phyloP scores from a whole-genome alignment of 2,113 vertebrate genomes.

The Notothenia rossii region DNA sequence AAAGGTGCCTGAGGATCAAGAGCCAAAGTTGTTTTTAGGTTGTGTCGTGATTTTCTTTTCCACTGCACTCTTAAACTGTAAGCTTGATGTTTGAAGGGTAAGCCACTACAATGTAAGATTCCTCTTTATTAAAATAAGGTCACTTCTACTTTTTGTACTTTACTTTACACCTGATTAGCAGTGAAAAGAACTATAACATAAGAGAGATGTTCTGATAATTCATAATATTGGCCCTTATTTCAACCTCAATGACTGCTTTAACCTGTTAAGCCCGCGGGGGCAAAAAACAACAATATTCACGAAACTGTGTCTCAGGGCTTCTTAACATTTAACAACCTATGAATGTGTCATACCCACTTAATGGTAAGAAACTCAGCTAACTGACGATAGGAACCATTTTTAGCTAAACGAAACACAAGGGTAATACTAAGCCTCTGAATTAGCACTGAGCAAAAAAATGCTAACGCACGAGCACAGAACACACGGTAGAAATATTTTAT shows the following conservation, averaged over 20 bases:
- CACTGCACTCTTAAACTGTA: not conserved
- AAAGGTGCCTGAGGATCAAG: conserved; percentile 26
- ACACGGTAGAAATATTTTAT: no score
- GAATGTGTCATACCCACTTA: no score
- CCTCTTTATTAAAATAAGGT: not conserved
- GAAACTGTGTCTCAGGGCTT: no score
- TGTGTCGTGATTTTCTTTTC: conserved; percentile 6
- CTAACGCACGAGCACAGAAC: no score
- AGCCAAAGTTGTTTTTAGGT: conserved; percentile 48
- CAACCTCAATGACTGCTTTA: not conserved
- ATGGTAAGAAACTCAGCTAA: no score
- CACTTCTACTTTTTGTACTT: not conserved
- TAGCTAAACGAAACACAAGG: no score
- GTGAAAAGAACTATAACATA: not conserved
- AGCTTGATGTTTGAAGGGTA: not conserved
- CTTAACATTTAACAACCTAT: no score
- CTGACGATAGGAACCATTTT: no score
- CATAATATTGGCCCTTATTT: not conserved
- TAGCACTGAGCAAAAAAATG: no score
- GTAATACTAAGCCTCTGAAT: no score
- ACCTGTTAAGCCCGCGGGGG: not conserved
- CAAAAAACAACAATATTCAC: no score
- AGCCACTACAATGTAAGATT: not conserved
- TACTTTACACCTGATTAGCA: not conserved
- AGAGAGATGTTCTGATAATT: conserved; percentile 5